phyloP scores from a whole-genome alignment of 1,140 invertebrate genomes.

The Polyergus mexicanus region DNA sequence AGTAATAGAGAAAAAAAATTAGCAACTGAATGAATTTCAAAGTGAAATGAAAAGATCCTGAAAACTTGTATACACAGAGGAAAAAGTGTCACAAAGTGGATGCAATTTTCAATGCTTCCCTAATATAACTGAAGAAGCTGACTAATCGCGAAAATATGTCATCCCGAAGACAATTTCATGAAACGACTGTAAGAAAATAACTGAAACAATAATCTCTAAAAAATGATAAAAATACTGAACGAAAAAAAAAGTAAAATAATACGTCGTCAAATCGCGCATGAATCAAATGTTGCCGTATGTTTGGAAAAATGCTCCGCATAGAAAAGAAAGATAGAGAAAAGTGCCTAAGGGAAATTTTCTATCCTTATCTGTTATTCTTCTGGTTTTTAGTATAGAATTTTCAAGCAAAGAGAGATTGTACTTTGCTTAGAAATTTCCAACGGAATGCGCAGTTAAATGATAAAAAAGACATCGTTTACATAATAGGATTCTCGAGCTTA shows the following conservation, averaged over 20 bases:
- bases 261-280: not conserved
- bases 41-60: not conserved
- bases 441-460: not conserved
- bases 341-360: not conserved
- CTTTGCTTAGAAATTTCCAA: not conserved
- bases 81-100: not conserved
- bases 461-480: not conserved
- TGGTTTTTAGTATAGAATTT: not conserved
- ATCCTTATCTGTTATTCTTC: not conserved
- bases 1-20: conserved; percentile 1
- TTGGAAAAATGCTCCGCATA: not conserved
- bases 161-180: not conserved
- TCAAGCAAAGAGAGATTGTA: not conserved
- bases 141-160: not conserved
- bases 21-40: not conserved
- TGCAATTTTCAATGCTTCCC: not conserved
- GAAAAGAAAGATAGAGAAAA: no score
- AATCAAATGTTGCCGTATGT: not conserved
- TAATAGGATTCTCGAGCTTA: not conserved
- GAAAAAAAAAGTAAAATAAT: not conserved
- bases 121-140: no score
- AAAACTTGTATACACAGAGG: not conserved
- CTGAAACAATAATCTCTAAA: not conserved
- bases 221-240: not conserved
- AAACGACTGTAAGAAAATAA: conserved; percentile 9